A percentile compares a stretch with the other conserved stretches of the same genome.
Evolutionary conservation across 2,797 vertebrate species (phyloP).

Genomic region (Capromys pilorides): DNA sequence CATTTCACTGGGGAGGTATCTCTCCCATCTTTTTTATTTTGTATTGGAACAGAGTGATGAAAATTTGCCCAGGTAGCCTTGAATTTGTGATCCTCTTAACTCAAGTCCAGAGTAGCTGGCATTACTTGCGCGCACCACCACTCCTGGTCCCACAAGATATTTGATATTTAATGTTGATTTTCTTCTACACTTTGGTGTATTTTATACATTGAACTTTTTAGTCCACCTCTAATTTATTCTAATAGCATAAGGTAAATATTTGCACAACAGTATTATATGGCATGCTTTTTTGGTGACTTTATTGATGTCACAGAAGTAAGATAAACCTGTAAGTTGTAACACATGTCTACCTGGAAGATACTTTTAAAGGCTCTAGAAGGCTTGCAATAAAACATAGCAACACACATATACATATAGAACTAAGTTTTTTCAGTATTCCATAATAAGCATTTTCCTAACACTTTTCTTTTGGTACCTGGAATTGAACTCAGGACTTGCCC

Average conservation of each 20-base stretch:
- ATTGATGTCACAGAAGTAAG: background rate
- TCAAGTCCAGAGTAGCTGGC: background rate
- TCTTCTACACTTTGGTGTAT: background rate
- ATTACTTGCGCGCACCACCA: background rate
- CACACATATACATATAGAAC: background rate
- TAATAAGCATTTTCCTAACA: background rate
- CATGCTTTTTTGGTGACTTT: background rate
- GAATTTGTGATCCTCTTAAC: background rate
- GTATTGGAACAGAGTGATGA: background rate
- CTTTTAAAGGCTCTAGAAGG: background rate
- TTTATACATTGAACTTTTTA: conserved; percentile 29
- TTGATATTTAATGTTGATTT: background rate
- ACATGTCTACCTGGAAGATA: background rate
- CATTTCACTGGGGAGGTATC: background rate
- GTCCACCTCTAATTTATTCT: background rate
- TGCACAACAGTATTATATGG: background rate
- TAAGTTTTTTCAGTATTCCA: background rate
- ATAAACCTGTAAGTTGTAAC: background rate
- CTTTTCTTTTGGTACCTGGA: background rate
- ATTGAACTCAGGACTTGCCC: no score
- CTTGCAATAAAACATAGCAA: background rate
- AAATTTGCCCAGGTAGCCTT: background rate
- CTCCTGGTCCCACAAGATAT: background rate
- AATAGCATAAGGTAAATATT: background rate
- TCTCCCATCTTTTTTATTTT: background rate